Evolutionary conservation across 1,140 invertebrate species (phyloP), one percentile per base, ranked within the genome.

Genomic region (Achroia grisella): DNA sequence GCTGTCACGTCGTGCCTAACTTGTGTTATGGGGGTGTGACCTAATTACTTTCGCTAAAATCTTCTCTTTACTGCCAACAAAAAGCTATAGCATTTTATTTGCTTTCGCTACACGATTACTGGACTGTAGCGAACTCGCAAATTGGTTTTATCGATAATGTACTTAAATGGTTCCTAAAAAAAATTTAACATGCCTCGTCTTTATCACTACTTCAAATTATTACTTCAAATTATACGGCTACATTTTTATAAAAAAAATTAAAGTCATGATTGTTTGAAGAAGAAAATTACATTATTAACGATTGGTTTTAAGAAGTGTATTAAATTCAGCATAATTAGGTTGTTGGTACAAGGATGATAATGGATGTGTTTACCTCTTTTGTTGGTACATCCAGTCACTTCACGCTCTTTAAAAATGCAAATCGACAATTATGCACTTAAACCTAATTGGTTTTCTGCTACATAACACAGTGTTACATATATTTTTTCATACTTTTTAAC

Each of bases 21-120:
- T 56, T 56, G 54, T 51, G 59, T 59, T 56, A 54, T 28, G 54
- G 63, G 64, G 71, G 69, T 74, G 71, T 75, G 70, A 62, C 72
- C 74, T 80, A 83, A 83, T 83, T 83, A 75, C 65, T 69, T 70
- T 65, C 62, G 62, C 71, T 54, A 66, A 71, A 64, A 59, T 49
- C 47, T 51, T 53, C 17, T 23, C 6, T 23, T 23, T 23, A 6
- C 17, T 23, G 17, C 17, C 17, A 14, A 13, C 8, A 37, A 37
- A 37, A 37, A 37, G 10, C 35, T 23, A n/a, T 2, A 17, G 6
- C 1, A 15, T 37, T 37, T 37, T 2, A 23, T 23, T 23, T 6
- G 17, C 17, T 23, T 23, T 23, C 17, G 17, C 17, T 23, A 23
- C 17, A 23, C 17, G 17, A 23, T 23, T 23, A 6, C 9, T 14